Conservation (phyloP, 2,113 vertebrate species). For the Chelonoidis abingdonii region DNA sequence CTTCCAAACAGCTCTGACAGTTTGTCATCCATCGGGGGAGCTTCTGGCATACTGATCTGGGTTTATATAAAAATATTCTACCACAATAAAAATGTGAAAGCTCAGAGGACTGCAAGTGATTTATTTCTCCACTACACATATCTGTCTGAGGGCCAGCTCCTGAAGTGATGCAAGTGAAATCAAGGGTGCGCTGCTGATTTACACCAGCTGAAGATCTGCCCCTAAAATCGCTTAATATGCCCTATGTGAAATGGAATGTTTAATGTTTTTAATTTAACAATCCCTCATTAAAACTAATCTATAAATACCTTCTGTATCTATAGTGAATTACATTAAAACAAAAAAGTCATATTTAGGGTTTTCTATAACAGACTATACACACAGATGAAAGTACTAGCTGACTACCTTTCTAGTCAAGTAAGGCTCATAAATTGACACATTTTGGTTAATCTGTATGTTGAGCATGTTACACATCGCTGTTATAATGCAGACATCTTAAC, state of each 20-base stretch:
- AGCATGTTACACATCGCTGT: conserved; percentile 60
- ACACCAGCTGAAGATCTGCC: background rate
- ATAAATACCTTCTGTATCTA: background rate
- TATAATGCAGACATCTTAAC: conserved; percentile 76
- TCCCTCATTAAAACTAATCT: conserved; percentile 18
- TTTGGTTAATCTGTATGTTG: conserved; percentile 76
- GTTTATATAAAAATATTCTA: background rate
- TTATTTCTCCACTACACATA: conserved; percentile 13
- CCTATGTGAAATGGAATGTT: conserved; percentile 41
- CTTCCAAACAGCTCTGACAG: background rate
- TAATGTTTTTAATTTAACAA: background rate
- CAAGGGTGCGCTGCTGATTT: conserved; percentile 1
- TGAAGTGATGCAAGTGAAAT: background rate
- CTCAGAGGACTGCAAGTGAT: conserved; percentile 1
- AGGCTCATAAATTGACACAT: conserved; percentile 72
- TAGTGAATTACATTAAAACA: conserved; percentile 30
- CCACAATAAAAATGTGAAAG: background rate
- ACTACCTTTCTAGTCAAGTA: conserved; percentile 67
- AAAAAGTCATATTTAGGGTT: conserved; percentile 22
- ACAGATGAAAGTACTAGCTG: conserved; percentile 53
- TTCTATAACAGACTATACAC: background rate
- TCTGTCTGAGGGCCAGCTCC: background rate
- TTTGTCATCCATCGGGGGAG: background rate
- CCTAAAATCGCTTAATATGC: conserved; percentile 20
- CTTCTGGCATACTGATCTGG: background rate